A percentile compares a stretch with the other conserved stretches of the same genome.
phyloP scores from a whole-genome alignment of 2,113 vertebrate species.

The Aptenodytes patagonicus region DNA sequence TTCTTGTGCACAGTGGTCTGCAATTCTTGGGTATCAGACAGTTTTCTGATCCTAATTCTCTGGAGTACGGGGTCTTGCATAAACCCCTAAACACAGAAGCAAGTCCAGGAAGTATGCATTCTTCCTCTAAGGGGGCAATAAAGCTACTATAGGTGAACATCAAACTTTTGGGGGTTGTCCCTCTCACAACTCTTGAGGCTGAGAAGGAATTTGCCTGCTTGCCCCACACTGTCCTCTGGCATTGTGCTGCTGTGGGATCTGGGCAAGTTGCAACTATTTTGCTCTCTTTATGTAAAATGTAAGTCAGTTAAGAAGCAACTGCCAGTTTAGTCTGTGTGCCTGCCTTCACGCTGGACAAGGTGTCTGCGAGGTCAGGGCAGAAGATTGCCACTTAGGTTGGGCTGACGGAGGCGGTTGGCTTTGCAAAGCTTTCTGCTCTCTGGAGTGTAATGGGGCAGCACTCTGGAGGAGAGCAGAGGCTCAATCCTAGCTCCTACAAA shows the following conservation, averaged over 20 bases:
- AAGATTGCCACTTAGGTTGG: not conserved
- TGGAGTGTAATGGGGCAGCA: not conserved
- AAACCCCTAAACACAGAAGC: not conserved
- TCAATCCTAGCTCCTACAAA: not conserved
- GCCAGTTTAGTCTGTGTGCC: not conserved
- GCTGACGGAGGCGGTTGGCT: not conserved
- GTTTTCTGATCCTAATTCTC: not conserved
- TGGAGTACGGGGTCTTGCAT: not conserved
- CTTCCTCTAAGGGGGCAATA: not conserved
- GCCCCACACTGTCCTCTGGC: not conserved
- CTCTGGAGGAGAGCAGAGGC: not conserved
- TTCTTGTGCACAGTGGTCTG: not conserved
- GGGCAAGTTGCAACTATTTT: not conserved
- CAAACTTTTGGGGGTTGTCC: not conserved
- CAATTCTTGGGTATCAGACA: not conserved
- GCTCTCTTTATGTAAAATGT: not conserved
- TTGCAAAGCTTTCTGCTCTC: not conserved
- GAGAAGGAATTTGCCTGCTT: not conserved
- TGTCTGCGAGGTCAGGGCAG: not conserved
- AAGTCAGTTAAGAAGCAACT: not conserved
- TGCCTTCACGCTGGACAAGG: not conserved
- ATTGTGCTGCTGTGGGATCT: not conserved
- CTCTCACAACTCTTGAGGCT: not conserved
- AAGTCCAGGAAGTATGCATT: not conserved
- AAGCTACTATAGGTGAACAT: not conserved